Percentiles rank a stretch among this genome's conserved stretches.
Evolutionary conservation across 2,113 vertebrate genomes (phyloP).

Genomic region (Morone chrysops): DNA sequence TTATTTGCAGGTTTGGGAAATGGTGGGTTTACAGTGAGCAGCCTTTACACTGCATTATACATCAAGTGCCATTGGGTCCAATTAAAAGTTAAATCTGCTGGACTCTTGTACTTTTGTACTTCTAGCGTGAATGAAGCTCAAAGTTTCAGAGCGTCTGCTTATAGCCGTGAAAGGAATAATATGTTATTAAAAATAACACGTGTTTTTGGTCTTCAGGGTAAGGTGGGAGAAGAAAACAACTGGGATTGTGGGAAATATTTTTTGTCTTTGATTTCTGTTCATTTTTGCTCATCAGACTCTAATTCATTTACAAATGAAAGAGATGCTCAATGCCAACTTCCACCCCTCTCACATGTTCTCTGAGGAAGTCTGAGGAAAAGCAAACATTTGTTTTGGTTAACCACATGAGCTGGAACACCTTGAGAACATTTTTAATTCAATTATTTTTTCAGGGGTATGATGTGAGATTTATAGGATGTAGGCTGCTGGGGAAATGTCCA

Average conservation of each 20-base stretch:
- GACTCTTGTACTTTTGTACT: not conserved
- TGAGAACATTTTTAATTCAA: not conserved
- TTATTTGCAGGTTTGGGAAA: not conserved
- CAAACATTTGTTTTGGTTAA: slow-evolving; percentile 16
- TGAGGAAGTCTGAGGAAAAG: slow-evolving; percentile 2
- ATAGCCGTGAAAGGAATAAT: not conserved
- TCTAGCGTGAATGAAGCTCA: not conserved
- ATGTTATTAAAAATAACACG: not conserved
- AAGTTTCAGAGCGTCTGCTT: slow-evolving; percentile 1
- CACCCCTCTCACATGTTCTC: not conserved
- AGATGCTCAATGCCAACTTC: not conserved
- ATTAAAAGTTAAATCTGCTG: slow-evolving; percentile 26
- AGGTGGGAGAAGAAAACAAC: not conserved
- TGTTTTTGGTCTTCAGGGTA: not conserved
- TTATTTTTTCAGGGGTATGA: not conserved
- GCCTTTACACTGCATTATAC: slow-evolving; percentile 2
- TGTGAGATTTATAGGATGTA: not conserved
- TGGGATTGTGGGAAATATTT: not conserved
- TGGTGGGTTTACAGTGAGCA: not conserved
- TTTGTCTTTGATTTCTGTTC: not conserved
- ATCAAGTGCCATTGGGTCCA: slow-evolving; percentile 7
- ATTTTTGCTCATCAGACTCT: not conserved
- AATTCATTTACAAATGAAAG: not conserved
- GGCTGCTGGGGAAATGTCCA: not conserved
- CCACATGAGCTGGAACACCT: not conserved